phyloP scores from a whole-genome alignment of 2,797 vertebrate genomes.

The Scolopax rusticola region DNA sequence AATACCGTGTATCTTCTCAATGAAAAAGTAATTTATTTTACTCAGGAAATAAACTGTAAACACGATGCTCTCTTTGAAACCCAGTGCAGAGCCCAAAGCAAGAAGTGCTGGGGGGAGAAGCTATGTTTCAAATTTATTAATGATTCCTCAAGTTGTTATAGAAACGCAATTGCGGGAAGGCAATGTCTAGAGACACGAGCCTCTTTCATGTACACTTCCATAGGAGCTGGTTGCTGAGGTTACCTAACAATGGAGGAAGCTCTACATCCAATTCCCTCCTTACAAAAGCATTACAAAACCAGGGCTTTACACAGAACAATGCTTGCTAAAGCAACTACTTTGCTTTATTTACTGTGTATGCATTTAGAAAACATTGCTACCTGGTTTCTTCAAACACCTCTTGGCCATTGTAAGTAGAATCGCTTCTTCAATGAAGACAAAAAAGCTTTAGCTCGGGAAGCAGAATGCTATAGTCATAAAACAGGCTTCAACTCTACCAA shows the following conservation, averaged over 20 bases:
- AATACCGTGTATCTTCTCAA: background rate
- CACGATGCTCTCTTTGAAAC: background rate
- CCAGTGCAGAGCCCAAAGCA: background rate
- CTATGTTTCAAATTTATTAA: conserved; percentile 38
- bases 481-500: background rate
- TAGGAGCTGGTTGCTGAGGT: conserved; percentile 42
- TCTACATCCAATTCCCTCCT: conserved; percentile 3
- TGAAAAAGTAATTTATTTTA: conserved; percentile 23
- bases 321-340: background rate
- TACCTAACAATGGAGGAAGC: conserved; percentile 11
- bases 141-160: conserved; percentile 45
- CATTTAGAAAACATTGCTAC: background rate
- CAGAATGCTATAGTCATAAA: background rate
- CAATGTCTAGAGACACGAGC: background rate
- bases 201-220: background rate
- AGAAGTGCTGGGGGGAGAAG: background rate
- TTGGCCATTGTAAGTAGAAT: background rate
- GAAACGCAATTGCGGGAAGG: background rate
- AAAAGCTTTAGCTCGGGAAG: background rate
- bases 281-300: background rate
- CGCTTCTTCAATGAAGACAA: background rate
- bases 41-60: conserved; percentile 1
- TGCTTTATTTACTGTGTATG: background rate
- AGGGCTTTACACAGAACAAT: background rate
- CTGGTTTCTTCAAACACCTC: background rate